Conservation (phyloP, 1,140 invertebrate species). For the Philotrypesis tridentata region DNA sequence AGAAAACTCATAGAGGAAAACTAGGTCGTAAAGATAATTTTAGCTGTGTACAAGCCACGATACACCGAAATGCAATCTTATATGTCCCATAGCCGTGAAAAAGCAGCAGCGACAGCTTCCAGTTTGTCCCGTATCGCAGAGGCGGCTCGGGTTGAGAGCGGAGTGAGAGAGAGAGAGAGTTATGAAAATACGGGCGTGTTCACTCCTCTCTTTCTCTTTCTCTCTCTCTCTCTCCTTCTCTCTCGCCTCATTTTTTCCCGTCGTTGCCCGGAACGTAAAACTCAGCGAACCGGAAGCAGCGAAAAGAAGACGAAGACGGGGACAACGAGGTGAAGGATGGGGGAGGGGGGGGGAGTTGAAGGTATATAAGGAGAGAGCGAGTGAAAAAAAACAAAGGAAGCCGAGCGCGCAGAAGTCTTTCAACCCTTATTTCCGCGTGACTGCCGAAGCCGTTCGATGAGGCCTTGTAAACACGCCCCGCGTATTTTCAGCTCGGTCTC, state of each 20-base stretch:
- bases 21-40: neutral
- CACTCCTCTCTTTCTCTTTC: neutral
- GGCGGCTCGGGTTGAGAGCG: too few species aligned
- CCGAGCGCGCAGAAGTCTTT: neutral
- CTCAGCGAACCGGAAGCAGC: conserved; percentile 7
- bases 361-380: too few species aligned
- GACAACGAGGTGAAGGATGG: neutral
- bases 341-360: neutral
- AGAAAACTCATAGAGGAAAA: neutral
- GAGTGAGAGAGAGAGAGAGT: too few species aligned
- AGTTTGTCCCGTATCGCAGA: neutral
- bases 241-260: neutral
- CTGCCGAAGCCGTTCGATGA: conserved; percentile 13
- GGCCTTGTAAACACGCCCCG: conserved; percentile 25
- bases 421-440: conserved; percentile 21
- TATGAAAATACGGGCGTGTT: neutral
- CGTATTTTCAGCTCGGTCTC: conserved; percentile 32
- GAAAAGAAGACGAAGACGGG: conserved; percentile 6
- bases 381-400: conserved; percentile 9
- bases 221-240: neutral
- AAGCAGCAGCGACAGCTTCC: too few species aligned
- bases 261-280: neutral
- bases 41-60: neutral
- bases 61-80: neutral
- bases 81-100: neutral